These are phyloP conservation scores for Cryptocephalus primarius DNA, from an alignment of 2,888 invertebrate genomes.

Conservation along the genomic window DNA sequence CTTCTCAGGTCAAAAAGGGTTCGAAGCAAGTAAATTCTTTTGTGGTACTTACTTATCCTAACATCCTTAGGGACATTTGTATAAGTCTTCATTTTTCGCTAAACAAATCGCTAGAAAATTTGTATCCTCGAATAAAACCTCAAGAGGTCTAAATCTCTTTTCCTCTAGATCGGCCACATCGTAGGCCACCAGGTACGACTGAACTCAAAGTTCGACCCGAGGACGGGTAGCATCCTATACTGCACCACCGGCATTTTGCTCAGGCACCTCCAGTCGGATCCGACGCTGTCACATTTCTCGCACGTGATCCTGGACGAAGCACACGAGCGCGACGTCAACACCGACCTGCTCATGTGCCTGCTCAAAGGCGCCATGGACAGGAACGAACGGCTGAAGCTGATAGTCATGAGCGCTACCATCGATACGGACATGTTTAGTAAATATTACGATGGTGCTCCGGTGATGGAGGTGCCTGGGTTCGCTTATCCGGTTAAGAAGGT, in stretches of 20 bases:
- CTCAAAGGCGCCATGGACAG: conserved; percentile 40
- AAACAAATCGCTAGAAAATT: too few relatives aligned
- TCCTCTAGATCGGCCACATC: conserved; percentile 47
- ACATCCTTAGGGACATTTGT: too few relatives aligned
- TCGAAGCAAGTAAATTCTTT: too few relatives aligned
- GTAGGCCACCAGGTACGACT: conserved; percentile 60
- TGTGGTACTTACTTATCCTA: too few relatives aligned
- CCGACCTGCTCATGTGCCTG: conserved; percentile 52
- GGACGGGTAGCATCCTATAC: conserved; percentile 51
- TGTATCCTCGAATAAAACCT: background rate
- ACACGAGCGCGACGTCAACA: conserved; percentile 60
- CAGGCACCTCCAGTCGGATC: conserved; percentile 36
- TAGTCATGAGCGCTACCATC: conserved; percentile 67
- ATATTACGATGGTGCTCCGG: conserved; percentile 38
- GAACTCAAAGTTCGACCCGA: conserved; percentile 40
- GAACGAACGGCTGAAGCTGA: conserved; percentile 46
- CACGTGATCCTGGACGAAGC: conserved; percentile 66
- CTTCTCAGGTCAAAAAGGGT: too few relatives aligned
- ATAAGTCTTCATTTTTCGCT: too few relatives aligned
- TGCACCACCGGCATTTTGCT: conserved; percentile 53
- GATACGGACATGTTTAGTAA: conserved; percentile 47
- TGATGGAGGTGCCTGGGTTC: conserved; percentile 40
- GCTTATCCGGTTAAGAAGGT: conserved; percentile 47
- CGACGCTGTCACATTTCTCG: conserved; percentile 43
- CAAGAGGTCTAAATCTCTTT: too few relatives aligned